Evolutionary conservation across 2,797 vertebrate genomes (phyloP), one percentile per base, ranked within the genome.

Genomic region (Clarias pachynema): DNA sequence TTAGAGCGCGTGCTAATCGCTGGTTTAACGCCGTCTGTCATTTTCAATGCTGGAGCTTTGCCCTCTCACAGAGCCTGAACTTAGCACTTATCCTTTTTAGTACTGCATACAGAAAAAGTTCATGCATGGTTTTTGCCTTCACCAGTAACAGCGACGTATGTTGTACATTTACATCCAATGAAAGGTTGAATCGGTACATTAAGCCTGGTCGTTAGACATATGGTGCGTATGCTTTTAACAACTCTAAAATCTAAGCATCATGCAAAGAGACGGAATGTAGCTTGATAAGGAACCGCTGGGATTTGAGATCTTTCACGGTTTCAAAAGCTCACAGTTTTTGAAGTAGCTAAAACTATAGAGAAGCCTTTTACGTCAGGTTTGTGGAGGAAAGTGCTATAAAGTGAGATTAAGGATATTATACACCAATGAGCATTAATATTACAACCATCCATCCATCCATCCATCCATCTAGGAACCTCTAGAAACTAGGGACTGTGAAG

Each of bases 41-140:
- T 87, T 86, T 88, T 85, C 84, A 93, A 87, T 87, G 85, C 87
- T 91, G 92, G 92, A 90, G 90, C 88, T 91, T 80, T 92, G 92
- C 88, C 90, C 53, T 89, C 86, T 69, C 79, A 90, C 87, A 82
- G 89, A 91, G 86, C 85, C 86, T 84, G 81, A 15, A 40, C 86
- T 89, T 88, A 92, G 90, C 89, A 87, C 88, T 91, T 92, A 91
- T 90, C 89, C 84, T 59, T 86, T 84, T 83, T 79, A 86, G 44
- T 88, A 79, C 85, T 68, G 70, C 22, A 10, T 70, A 34, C 34
- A 34, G 26, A 10, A n/a, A 59, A 40, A 34, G 53, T 60, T 68
- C 3, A 37, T 66, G 63, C 10, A 2, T 81, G 66, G 86, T 87
- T 89, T 86, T 83, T 59, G 77, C 56, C 78, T 82, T 62, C 44